These are phyloP conservation scores for Styela clava DNA, from an alignment of 23 tunicate species.

Conservation along the genomic window DNA sequence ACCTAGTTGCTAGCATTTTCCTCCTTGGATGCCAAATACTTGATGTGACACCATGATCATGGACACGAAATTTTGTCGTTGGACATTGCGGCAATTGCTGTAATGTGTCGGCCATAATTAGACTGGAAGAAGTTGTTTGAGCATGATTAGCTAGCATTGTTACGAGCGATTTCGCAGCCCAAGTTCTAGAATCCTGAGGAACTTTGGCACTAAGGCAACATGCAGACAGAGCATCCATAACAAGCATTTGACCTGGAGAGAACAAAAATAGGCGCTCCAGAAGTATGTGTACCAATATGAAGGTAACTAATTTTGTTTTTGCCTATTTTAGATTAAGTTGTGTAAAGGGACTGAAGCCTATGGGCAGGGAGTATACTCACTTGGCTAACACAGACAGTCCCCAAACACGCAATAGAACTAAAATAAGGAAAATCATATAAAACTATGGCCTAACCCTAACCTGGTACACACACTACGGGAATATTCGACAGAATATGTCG, in stretches of 20 bases:
- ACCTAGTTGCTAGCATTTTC: slow-evolving; percentile 63
- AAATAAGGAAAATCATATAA: too few species aligned
- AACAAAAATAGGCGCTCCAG: not conserved
- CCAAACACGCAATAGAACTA: too few species aligned
- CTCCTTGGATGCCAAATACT: slow-evolving; percentile 45
- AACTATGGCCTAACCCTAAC: too few species aligned
- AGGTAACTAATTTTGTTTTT: too few species aligned
- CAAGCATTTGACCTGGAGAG: slow-evolving; percentile 41
- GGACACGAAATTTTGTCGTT: slow-evolving; percentile 38
- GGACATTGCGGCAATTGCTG: slow-evolving; percentile 41
- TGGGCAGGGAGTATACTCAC: too few species aligned
- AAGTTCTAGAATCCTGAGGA: slow-evolving; percentile 35
- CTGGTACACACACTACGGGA: too few species aligned
- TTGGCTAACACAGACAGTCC: too few species aligned
- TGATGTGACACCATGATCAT: slow-evolving; percentile 40
- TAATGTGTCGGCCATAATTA: slow-evolving; percentile 10
- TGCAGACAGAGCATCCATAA: slow-evolving; percentile 73
- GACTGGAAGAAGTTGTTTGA: not conserved
- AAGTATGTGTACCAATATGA: too few species aligned
- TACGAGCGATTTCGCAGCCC: slow-evolving; percentile 71
- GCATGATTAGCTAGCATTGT: slow-evolving; percentile 36
- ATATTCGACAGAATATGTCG: too few species aligned
- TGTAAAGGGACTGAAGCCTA: too few species aligned
- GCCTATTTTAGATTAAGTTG: too few species aligned
- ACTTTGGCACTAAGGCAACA: slow-evolving; percentile 70